Base-by-base conservation (phyloP, 2,113 vertebrate species). In the Oncorhynchus kisutch region DNA sequence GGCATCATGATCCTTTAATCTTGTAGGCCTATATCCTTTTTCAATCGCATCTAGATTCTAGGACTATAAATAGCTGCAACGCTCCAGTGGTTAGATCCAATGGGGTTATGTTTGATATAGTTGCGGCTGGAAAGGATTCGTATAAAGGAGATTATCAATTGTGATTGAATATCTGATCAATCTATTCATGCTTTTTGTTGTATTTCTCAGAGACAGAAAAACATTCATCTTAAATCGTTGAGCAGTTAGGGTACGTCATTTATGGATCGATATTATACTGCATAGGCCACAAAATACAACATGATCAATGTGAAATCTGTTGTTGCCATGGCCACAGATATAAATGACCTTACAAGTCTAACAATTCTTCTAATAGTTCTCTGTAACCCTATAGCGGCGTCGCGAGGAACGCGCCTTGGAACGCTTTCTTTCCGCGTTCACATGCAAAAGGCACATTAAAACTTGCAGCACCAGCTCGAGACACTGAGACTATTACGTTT, bases 401-500 rank as follows among this genome's bases (percentile, higher is more conserved):
- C 9, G 39, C 39, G 2, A 9, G 9, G 39, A 9, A 45, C 9
- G 39, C 39, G 39, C 39, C 39, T 18, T 68, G 18, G 11, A 14
- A 48, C 20, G 67, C 14, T 48, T 22, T 18, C 39, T 31, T 14
- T 16, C 51, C 16, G 20, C n/a, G 48, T 62, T 79, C 75, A 78
- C 57, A 67, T 79, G 75, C 57, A 29, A 14, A 65, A 27, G 20
- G n/a, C 71, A 49, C 13, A 65, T 71, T 66, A 45, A 75, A 66
- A 16, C 51, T 7, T 18, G 31, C 13, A 29, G n/a, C 68, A 78
- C 13, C 64, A 48, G 60, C 70, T 54, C 51, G 67, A 77, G 70
- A 67, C 14, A 71, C 64, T 59, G 67, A 74, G 72, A 59, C 80
- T 81, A 81, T 62, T 11, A 62, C 3, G 3, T n/a, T 84, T 77